Conservation (phyloP, 2,113 vertebrate species). For the Panurus biarmicus region DNA sequence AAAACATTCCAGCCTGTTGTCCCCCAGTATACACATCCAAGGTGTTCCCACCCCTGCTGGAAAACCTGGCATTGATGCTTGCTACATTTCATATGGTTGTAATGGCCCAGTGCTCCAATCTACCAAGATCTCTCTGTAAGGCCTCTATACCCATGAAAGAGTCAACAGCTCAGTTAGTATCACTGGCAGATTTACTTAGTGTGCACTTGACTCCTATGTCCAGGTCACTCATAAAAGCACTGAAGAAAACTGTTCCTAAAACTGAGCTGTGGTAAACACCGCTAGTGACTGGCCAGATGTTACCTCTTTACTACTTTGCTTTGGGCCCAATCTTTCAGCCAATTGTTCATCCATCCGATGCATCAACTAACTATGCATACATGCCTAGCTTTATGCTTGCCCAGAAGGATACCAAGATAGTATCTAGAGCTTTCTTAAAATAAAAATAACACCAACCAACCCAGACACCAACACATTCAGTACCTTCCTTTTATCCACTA, state of each 20-base stretch:
- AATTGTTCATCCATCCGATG: neutral
- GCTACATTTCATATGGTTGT: neutral
- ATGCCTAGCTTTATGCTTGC: neutral
- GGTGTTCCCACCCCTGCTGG: neutral
- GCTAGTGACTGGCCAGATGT: neutral
- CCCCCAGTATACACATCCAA: accelerated
- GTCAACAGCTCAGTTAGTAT: neutral
- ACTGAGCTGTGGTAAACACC: neutral
- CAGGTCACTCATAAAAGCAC: neutral
- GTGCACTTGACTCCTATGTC: neutral
- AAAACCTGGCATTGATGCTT: neutral
- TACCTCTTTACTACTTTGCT: neutral
- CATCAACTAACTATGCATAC: too few relatives aligned
- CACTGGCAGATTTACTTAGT: neutral
- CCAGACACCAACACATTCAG: neutral
- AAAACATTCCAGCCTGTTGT: neutral
- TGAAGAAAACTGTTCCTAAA: neutral
- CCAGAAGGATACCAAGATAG: neutral
- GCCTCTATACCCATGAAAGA: neutral
- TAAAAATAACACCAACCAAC: neutral
- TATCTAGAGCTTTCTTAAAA: neutral
- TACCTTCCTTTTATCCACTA: neutral
- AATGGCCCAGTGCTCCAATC: neutral
- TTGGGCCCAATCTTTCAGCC: neutral
- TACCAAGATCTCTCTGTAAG: neutral